Conservation (phyloP, 2,888 invertebrate genomes). For the Pheosia gnoma region DNA sequence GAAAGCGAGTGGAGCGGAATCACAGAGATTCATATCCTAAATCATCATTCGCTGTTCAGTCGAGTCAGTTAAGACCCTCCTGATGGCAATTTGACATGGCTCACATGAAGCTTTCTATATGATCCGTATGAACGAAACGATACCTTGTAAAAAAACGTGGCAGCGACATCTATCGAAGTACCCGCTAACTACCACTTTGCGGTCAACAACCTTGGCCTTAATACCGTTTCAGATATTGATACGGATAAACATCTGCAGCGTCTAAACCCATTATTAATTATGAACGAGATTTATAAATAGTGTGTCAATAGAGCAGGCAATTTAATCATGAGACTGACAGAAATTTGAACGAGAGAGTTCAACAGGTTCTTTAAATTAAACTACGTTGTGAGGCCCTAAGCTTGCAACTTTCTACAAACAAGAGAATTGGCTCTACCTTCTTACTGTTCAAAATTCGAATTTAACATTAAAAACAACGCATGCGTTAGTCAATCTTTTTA, state of each 20-base stretch:
- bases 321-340: slow-evolving; percentile 21
- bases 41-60: slow-evolving; percentile 82
- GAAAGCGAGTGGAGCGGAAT: slow-evolving; percentile 65
- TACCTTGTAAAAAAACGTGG: slow-evolving; percentile 38
- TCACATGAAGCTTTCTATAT: not conserved
- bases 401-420: not conserved
- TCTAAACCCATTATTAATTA: slow-evolving; percentile 1
- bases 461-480: too few relatives aligned
- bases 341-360: slow-evolving; percentile 29
- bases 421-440: not conserved
- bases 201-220: slow-evolving; percentile 53
- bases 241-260: not conserved
- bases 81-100: slow-evolving; percentile 56
- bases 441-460: not conserved
- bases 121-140: slow-evolving; percentile 26
- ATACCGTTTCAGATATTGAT: slow-evolving; percentile 45
- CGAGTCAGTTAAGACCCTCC: slow-evolving; percentile 81
- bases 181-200: slow-evolving; percentile 19
- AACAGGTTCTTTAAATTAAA: not conserved
- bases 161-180: slow-evolving; percentile 46
- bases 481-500: too few relatives aligned
- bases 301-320: slow-evolving; percentile 4
- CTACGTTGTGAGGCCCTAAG: too few relatives aligned
- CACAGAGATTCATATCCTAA: slow-evolving; percentile 65
- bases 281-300: slow-evolving; percentile 28